These are phyloP conservation scores for Stratiomys singularior DNA, from an alignment of 2,888 invertebrate genomes.

Conservation along the genomic window DNA sequence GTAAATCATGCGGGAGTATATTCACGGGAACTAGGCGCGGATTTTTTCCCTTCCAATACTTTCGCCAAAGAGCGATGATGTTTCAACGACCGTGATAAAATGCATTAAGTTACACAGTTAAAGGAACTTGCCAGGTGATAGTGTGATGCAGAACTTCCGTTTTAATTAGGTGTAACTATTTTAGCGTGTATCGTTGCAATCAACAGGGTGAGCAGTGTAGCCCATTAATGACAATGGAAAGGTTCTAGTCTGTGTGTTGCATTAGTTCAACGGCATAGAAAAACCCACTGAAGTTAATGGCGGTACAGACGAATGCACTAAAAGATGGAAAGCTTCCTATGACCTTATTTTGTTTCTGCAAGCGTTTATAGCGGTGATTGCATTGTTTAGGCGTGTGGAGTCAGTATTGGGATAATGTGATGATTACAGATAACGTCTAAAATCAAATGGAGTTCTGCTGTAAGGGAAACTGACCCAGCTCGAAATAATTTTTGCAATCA, in stretches of 20 bases:
- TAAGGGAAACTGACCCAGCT: no score
- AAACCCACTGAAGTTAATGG: neutral
- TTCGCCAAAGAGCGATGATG: neutral
- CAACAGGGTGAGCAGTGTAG: neutral
- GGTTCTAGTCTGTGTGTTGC: slow-evolving; percentile 18
- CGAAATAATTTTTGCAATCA: no score
- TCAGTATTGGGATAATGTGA: no score
- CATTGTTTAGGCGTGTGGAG: neutral
- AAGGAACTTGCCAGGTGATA: neutral
- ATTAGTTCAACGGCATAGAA: neutral
- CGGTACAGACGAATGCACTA: slow-evolving; percentile 11
- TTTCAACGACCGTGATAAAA: slow-evolving; percentile 14
- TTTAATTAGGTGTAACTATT: slow-evolving; percentile 38
- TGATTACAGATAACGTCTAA: no score
- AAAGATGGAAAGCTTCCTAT: slow-evolving; percentile 22
- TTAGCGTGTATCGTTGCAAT: slow-evolving; percentile 17
- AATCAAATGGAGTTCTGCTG: no score
- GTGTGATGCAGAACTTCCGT: slow-evolving; percentile 34
- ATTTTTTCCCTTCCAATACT: neutral
- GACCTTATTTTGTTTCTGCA: slow-evolving; percentile 1
- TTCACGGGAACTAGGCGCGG: neutral
- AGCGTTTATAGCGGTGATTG: neutral
- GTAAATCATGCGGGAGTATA: slow-evolving; percentile 21
- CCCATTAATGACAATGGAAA: slow-evolving; percentile 21
- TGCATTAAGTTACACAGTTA: slow-evolving; percentile 4